Evolutionary conservation across 1,140 invertebrate species (phyloP), one percentile per base, ranked within the genome.

Genomic region (Listronotus bonariensis): DNA sequence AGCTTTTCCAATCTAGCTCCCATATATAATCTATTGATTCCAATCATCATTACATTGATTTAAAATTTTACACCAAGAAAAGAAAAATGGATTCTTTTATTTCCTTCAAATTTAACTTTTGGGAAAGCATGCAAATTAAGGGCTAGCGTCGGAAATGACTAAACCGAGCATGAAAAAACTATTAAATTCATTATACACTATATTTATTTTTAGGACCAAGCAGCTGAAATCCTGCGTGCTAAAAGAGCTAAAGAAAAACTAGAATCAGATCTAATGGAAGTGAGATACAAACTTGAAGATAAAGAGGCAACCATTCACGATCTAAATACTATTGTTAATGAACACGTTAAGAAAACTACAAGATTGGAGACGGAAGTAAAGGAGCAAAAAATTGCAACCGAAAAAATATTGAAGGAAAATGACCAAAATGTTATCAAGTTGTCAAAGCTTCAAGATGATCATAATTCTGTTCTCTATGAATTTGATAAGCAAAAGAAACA

Each of bases 291-390:
- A 46, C 41, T 72, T 5, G 71, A 69, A 34, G 69, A 75, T 8
- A 70, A 74, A 52, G 71, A 51, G 70, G 78, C 58, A 34, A 69
- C 40, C 77, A 76, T 73, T 74, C 55, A 31, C 9, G 70, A 71
- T 51, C 54, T 69, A 7, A 38, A 63, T 0, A 76, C 74, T 4
- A 73, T 75, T 45, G 68, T 86, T 15, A 68, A 78, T 6, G 73
- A 74, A 7, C 68, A 80, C 10, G 76, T 80, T n/a, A 72, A 61
- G 7, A 69, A 70, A 4, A 80, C 79, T 1, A 52, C n/a, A 0
- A 73, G 62, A 11, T 54, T 83, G 0, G 83, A 85, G 36, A 76
- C 75, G 3, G 80, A 84, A 42, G 56, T 84, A 0, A 79, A 78
- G 8, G 80, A 85, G 3, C 68, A 79, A n/a, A 74, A 80, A 38